Evolutionary conservation across 2,797 vertebrate species (phyloP).

Genomic region (Clarias laeviceps): DNA sequence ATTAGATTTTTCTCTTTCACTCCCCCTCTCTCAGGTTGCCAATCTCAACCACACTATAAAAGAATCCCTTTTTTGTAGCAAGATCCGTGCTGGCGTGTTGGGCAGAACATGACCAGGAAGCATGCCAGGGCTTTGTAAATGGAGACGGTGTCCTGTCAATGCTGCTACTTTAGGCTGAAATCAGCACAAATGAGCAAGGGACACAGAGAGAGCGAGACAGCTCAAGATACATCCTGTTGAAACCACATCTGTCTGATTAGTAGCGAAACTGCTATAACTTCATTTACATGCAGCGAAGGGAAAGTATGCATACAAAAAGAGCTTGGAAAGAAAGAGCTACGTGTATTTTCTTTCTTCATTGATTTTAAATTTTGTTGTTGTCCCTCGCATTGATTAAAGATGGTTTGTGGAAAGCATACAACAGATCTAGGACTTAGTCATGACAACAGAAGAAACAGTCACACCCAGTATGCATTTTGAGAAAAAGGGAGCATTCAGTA

Average conservation of each 20-base stretch:
- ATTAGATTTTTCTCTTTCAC: slow-evolving; percentile 30
- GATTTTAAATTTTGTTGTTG: slow-evolving; percentile 42
- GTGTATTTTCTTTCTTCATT: slow-evolving; percentile 69
- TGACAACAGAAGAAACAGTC: not conserved
- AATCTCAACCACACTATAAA: slow-evolving; percentile 50
- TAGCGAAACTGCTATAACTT: slow-evolving; percentile 30
- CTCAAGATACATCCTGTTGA: not conserved
- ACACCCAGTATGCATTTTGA: not conserved
- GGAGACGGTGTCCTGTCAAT: slow-evolving; percentile 61
- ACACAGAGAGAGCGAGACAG: slow-evolving; percentile 8
- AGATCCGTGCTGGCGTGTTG: slow-evolving; percentile 41
- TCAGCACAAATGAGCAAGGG: slow-evolving; percentile 69
- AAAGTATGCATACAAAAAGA: not conserved
- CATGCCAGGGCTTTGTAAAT: slow-evolving; percentile 66
- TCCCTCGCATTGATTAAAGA: slow-evolving; percentile 31
- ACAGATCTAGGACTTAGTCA: slow-evolving; percentile 7
- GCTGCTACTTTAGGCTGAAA: slow-evolving; percentile 65
- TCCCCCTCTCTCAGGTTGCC: slow-evolving; percentile 13
- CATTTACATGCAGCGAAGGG: slow-evolving; percentile 13
- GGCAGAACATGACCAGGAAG: slow-evolving; percentile 60
- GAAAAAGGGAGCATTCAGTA: not conserved
- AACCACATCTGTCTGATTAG: slow-evolving; percentile 28
- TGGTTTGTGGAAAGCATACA: slow-evolving; percentile 43
- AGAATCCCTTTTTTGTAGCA: slow-evolving; percentile 42
- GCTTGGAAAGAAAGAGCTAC: not conserved